Base-by-base conservation (phyloP, 2,797 vertebrate genomes). In the Sebastes flavidus region DNA sequence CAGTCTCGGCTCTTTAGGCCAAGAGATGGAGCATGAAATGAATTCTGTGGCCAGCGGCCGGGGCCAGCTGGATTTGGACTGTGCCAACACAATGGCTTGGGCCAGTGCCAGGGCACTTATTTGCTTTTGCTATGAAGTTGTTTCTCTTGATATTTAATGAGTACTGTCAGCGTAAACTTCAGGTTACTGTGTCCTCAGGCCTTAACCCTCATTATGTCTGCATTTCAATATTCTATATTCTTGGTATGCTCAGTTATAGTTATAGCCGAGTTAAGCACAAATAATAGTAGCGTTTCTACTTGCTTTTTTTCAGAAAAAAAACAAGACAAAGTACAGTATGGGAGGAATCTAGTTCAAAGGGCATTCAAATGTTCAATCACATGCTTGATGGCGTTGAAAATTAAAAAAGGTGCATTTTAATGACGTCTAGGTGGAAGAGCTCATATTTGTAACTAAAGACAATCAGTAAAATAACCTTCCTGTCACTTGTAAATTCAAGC, bases 1-100 rank as follows among this genome's bases (percentile, higher is more conserved):
- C 87, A 82, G 83, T 77, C 82, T 75, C 66, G 63, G 69, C 82
- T 87, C 87, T 91, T 92, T 82, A 88, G 85, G 76, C 82, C 71
- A 77, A 86, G 84, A 89, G 88, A 90, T 83, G 87, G 86, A 89
- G 87, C 90, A 88, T 94, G 91, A 94, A 91, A 93, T 93, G 77
- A 85, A 88, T 87, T 90, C 84, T 90, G 89, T 75, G 78, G 86
- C 87, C 76, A 78, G 70, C 46, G 56, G 76, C 72, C 20, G 42
- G 42, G 70, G 74, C 81, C 88, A 86, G 86, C 86, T 89, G 88
- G 69, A 80, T 82, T 66, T 75, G 68, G 79, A 76, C 84, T 32
- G 82, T 92, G 80, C 89, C 85, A 89, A 84, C 77, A 85, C 88
- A 87, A 87, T 78, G 80, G 72, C 49, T 59, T 32, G 72, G 72